Percentiles rank a stretch among this genome's conserved stretches.
phyloP scores from a whole-genome alignment of 1,140 invertebrate species.

The Penaeus chinensis region DNA sequence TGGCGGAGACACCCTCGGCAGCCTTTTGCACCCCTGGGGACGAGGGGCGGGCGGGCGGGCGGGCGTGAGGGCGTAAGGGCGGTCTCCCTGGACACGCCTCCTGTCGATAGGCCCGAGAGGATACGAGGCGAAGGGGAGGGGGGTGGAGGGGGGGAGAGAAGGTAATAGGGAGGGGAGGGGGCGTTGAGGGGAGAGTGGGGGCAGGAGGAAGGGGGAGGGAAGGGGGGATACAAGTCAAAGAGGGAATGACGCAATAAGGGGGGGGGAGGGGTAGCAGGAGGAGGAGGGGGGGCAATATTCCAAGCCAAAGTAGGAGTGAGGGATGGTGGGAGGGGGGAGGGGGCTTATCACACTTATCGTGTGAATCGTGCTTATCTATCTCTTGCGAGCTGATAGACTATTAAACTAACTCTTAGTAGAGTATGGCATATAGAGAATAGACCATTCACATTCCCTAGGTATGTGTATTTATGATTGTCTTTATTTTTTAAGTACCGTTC shows the following conservation, averaged over 20 bases:
- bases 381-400: too few species aligned
- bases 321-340: background rate
- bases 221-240: background rate
- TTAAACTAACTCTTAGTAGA: too few species aligned
- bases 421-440: too few species aligned
- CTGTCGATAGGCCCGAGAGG: too few species aligned
- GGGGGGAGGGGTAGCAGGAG: background rate
- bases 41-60: background rate
- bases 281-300: background rate
- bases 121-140: background rate
- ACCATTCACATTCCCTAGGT: too few species aligned
- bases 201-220: background rate
- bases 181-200: background rate
- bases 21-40: background rate
- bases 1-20: too few species aligned
- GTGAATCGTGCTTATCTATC: too few species aligned
- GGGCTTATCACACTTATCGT: background rate
- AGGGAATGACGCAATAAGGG: background rate
- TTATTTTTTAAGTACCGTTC: too few species aligned
- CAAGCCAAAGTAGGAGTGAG: conserved; percentile 4
- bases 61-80: conserved; percentile 16
- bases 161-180: background rate
- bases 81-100: too few species aligned
- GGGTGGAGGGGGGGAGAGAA: background rate
- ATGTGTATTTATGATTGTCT: too few species aligned